phyloP scores from a whole-genome alignment of 1,140 invertebrate species.

The Pseudomyrmex dendroicus region DNA sequence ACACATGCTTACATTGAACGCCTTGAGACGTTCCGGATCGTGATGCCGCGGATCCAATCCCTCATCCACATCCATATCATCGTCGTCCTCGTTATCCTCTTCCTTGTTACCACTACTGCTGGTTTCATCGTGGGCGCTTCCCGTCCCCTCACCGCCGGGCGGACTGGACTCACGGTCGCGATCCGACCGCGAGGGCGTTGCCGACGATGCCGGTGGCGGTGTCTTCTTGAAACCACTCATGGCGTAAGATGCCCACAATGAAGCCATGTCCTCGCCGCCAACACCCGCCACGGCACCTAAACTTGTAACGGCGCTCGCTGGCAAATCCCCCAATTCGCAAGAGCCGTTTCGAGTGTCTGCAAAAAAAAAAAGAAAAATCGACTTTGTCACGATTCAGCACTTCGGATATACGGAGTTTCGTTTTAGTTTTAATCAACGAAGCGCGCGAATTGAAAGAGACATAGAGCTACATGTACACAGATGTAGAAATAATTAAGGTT shows the following conservation, averaged over 20 bases:
- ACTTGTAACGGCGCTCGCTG: conserved; percentile 77
- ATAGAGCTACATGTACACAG: too few relatives aligned
- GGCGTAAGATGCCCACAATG: conserved; percentile 91
- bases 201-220: conserved; percentile 86
- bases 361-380: conserved; percentile 4
- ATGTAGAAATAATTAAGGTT: conserved; percentile 9
- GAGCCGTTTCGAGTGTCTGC: conserved; percentile 83
- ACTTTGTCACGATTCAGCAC: background rate
- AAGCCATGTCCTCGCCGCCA: conserved; percentile 89
- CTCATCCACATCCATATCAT: conserved; percentile 96
- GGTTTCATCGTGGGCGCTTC: conserved; percentile 94
- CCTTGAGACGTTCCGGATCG: conserved; percentile 97
- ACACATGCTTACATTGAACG: conserved; percentile 95
- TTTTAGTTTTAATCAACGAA: background rate
- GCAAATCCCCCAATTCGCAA: conserved; percentile 80
- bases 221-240: conserved; percentile 87
- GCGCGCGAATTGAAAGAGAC: background rate
- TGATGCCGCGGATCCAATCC: conserved; percentile 94
- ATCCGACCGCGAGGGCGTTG: conserved; percentile 83
- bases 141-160: conserved; percentile 86
- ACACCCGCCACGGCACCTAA: conserved; percentile 79
- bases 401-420: background rate
- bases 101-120: conserved; percentile 96
- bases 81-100: conserved; percentile 97
- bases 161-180: conserved; percentile 88